A percentile compares a stretch with the other conserved stretches of the same genome.
Evolutionary conservation across 2,888 invertebrate species (phyloP).

Genomic region (Eupeodes latifasciatus): DNA sequence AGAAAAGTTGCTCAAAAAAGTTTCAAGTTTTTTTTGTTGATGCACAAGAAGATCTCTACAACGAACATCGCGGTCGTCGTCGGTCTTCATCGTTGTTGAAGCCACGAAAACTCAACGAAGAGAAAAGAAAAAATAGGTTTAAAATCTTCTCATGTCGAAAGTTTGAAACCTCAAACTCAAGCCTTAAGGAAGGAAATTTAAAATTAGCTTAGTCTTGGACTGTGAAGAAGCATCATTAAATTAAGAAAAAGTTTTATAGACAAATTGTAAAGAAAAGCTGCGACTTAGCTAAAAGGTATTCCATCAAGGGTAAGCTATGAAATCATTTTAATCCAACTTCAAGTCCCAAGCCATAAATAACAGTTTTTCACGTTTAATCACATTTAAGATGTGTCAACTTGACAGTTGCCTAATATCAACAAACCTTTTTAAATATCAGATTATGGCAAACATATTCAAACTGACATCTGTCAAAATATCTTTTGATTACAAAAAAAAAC

Average conservation of each 20-base stretch:
- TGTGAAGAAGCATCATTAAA: conserved; percentile 66
- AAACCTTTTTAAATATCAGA: no score
- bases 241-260: conserved; percentile 62
- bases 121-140: conserved; percentile 35
- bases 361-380: no score
- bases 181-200: conserved; percentile 54
- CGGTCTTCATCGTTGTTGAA: background rate
- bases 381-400: no score
- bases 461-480: no score
- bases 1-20: conserved; percentile 15
- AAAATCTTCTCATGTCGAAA: conserved; percentile 36
- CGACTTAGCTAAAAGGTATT: no score
- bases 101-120: conserved; percentile 8
- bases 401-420: no score
- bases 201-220: conserved; percentile 48
- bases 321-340: no score
- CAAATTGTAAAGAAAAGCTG: conserved; percentile 5
- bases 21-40: conserved; percentile 2
- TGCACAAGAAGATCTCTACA: background rate
- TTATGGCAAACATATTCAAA: no score
- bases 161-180: background rate
- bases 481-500: no score
- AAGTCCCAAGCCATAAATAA: no score
- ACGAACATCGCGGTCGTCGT: background rate
- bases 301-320: no score